Evolutionary conservation across 2,888 invertebrate species (phyloP).

Genomic region (Eilema depressum): DNA sequence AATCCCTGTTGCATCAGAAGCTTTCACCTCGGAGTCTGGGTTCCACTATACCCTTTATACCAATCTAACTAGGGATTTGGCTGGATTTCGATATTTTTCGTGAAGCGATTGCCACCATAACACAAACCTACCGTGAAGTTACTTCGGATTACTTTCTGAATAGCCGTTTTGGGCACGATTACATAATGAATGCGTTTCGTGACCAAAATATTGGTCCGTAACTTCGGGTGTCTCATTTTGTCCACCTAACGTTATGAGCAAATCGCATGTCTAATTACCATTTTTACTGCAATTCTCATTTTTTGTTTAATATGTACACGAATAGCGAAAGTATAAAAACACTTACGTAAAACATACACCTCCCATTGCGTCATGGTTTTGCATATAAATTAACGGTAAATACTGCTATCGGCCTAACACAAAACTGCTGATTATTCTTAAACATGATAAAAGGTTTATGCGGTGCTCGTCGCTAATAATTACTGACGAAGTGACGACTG

Average conservation of each 20-base stretch:
- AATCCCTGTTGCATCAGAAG: too few relatives aligned
- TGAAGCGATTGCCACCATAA: too few relatives aligned
- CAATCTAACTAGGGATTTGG: too few relatives aligned
- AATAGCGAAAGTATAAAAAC: not conserved
- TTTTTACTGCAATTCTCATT: not conserved
- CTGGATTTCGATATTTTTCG: too few relatives aligned
- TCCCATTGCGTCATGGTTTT: not conserved
- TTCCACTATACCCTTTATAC: too few relatives aligned
- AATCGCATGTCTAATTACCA: not conserved
- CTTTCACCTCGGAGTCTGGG: too few relatives aligned
- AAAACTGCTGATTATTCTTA: conserved; percentile 1
- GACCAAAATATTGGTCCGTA: too few relatives aligned
- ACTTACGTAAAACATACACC: not conserved
- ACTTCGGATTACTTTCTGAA: too few relatives aligned
- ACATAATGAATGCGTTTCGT: too few relatives aligned
- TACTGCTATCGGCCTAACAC: not conserved
- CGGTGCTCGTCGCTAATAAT: not conserved
- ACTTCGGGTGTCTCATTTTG: too few relatives aligned
- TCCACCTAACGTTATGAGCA: not conserved
- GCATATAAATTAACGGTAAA: not conserved
- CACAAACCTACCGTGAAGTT: too few relatives aligned
- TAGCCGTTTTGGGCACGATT: too few relatives aligned
- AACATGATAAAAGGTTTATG: not conserved
- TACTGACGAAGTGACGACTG: not conserved
- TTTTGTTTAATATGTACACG: not conserved